Conservation (phyloP, 2,797 vertebrate species). For the Paedocypris micromegethes region DNA sequence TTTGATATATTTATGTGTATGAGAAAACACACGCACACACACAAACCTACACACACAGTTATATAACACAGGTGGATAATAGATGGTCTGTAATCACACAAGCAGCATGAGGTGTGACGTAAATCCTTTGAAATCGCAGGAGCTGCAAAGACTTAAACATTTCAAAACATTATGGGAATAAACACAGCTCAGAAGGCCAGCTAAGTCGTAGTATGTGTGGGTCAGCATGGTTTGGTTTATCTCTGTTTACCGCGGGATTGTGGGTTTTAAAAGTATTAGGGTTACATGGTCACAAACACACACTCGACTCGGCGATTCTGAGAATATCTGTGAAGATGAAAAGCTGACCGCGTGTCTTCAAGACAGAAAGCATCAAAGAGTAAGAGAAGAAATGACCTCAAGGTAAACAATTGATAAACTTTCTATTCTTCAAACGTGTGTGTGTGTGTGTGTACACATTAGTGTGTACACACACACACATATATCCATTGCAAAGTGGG, state of each 20-base stretch:
- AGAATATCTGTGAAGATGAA: constrained; percentile 11
- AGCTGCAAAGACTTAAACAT: constrained; percentile 31
- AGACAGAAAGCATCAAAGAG: neutral
- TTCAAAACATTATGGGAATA: constrained; percentile 34
- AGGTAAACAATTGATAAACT: neutral
- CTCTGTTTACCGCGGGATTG: constrained; percentile 46
- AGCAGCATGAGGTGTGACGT: constrained; percentile 7
- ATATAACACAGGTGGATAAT: neutral
- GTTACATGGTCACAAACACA: constrained; percentile 9
- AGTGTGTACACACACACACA: too few species aligned
- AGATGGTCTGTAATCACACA: neutral
- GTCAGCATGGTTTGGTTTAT: constrained; percentile 48
- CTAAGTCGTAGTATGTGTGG: constrained; percentile 40
- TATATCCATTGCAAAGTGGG: too few species aligned
- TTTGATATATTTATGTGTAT: too few species aligned
- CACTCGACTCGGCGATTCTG: constrained; percentile 23
- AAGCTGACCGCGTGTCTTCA: constrained; percentile 21
- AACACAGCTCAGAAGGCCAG: constrained; percentile 19
- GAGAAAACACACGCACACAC: too few species aligned
- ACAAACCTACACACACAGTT: too few species aligned
- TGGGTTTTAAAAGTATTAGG: constrained; percentile 41
- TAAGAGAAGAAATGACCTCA: constrained; percentile 19
- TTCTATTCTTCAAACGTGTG: too few species aligned
- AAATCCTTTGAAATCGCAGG: constrained; percentile 12
- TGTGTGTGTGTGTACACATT: too few species aligned